Evolutionary conservation across 2,113 vertebrate genomes (phyloP), one percentile per base, ranked within the genome.

Genomic region (Saguinus imperator): DNA sequence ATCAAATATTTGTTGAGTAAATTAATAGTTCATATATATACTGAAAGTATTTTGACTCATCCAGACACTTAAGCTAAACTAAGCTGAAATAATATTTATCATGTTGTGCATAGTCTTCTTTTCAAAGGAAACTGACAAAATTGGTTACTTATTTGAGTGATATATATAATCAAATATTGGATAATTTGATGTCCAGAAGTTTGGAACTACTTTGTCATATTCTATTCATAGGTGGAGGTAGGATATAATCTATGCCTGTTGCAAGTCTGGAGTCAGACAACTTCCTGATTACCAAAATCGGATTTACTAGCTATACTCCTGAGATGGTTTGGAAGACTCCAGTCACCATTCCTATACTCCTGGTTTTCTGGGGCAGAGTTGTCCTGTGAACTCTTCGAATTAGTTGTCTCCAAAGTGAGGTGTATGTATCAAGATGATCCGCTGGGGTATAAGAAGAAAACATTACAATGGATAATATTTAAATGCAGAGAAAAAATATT

Each of bases 341-440:
- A n/a, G 45, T 50, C 3, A 57, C 2, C 14, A 70, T 18, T 57
- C 3, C 1, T 80, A 16, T 9, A 16, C 13, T 3, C 9, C 4
- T 35, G 17, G 17, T 55, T 66, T 43, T 17, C 12, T 80, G 8
- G 55, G 25, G 8, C 32, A 76, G 20, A 32, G 10, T 79, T 79
- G 3, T 45, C 32, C 20, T 85, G 18, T 72, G 3, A 5, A 12
- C 32, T 77, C 3, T 2, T 7, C 18, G 52, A 52, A 16, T 70
- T 20, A 45, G 27, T 61, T 86, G 48, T 81, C 50, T n/a, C 68
- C 57, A 52, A 50, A 94, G 3, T 11, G 14, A 20, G 2, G 2
- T 83, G 8, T 79, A 12, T 52, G 1, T 10, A 48, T 81, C 14
- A 43, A 50, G 35, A 68, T 66, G 40, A 91, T 35, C 37, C 9